phyloP scores from a whole-genome alignment of 2,888 invertebrate species.

The Trachelus troglodyta region DNA sequence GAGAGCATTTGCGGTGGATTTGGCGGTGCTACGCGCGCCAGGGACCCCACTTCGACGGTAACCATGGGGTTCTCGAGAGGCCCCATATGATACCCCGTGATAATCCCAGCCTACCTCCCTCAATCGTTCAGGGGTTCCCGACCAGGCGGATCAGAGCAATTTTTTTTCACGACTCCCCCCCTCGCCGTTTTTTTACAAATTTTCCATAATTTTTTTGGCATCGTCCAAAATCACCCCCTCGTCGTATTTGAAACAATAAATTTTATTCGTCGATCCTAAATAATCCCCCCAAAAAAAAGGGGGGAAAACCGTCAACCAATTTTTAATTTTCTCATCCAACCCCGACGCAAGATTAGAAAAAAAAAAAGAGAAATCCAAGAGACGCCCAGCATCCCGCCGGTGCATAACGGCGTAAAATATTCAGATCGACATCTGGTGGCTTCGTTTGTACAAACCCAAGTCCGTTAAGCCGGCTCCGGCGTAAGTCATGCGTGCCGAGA shows the following conservation, averaged over 20 bases:
- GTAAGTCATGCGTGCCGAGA: slow-evolving; percentile 62
- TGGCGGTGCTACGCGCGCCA: slow-evolving; percentile 60
- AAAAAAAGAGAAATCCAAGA: neutral
- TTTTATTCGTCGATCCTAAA: no score
- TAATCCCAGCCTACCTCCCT: slow-evolving; percentile 39
- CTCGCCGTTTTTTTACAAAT: neutral
- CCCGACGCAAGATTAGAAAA: neutral
- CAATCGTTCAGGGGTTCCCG: slow-evolving; percentile 32
- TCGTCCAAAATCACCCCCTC: no score
- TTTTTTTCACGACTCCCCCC: slow-evolving; percentile 21
- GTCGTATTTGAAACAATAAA: no score
- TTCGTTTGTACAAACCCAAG: slow-evolving; percentile 60
- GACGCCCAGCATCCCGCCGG: slow-evolving; percentile 1
- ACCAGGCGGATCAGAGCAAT: no score
- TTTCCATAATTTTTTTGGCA: no score
- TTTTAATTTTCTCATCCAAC: neutral
- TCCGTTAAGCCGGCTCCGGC: slow-evolving; percentile 63
- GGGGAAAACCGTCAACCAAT: neutral
- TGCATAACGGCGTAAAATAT: slow-evolving; percentile 48
- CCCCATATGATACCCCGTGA: slow-evolving; percentile 63
- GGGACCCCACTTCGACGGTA: slow-evolving; percentile 52
- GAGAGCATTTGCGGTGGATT: slow-evolving; percentile 66
- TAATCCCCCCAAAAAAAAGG: neutral
- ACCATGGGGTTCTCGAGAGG: slow-evolving; percentile 47
- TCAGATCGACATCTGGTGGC: slow-evolving; percentile 62